Base-by-base conservation (phyloP, 2,113 vertebrate genomes). In the Hydropotes inermis region DNA sequence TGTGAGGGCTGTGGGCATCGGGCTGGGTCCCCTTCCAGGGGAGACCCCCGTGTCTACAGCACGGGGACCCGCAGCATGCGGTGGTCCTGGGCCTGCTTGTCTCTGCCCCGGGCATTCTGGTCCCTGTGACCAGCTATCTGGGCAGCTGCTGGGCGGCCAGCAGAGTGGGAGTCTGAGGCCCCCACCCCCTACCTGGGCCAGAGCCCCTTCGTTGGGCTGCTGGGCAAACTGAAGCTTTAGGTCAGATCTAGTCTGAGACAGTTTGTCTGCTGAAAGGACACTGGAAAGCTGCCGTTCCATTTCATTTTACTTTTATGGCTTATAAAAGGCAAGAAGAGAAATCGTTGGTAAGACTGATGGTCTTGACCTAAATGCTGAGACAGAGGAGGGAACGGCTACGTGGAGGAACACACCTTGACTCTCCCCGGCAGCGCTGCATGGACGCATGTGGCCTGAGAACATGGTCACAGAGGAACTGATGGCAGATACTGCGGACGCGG, bases 351-450 rank as follows among this genome's bases (percentile, higher is more conserved):
- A 6, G 23, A 6, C 12, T 23, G 7, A 8, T 60, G 36, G 7
- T 79, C 55, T 43, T 16, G 27, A 74, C 30, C 47, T 61, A 70
- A n/a, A 7, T 25, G 6, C 76, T 50, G 15, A 39, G 67, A 8
- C 3, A 27, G 39, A 54, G 55, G 33, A 58, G 92, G 67, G 28
- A 30, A 14, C 3, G 17, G 50, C 13, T 3, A 4, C 0, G 1
- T 6, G 4, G 21, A 61, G n/a, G 45, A 52, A 13, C 15, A 64
- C 0, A 1, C 25, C 74, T 15, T 14, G 7, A 10, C 74, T 47
- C 7, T 5, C 21, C n/a, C 36, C 1, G 1, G 12, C 17, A 0
- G 7, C 0, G 50, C 54, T 57, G 19, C 17, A 0, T 1, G 9
- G n/a, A 25, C 6, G 16, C 2, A 0, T 2, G 9, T 57, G 19